These are phyloP conservation scores for Pseudomugil gertrudae DNA, from an alignment of 2,797 vertebrate species.

Conservation along the genomic window DNA sequence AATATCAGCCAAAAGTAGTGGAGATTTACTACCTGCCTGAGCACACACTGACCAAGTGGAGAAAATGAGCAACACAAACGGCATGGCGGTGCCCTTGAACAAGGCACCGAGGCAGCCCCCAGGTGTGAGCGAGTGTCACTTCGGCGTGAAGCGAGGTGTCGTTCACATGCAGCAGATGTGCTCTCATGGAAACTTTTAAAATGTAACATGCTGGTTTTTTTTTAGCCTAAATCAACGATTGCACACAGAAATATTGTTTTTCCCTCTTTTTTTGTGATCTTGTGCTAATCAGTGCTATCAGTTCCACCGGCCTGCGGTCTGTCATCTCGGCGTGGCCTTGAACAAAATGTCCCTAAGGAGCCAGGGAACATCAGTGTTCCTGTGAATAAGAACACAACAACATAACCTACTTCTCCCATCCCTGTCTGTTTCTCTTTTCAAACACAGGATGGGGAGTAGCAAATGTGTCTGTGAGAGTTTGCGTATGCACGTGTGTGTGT, in stretches of 20 bases:
- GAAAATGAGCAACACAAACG: slow-evolving; percentile 53
- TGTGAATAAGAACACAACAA: slow-evolving; percentile 75
- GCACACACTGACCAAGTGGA: slow-evolving; percentile 53
- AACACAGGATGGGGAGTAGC: slow-evolving; percentile 29
- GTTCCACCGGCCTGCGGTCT: slow-evolving; percentile 54
- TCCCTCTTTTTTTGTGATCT: slow-evolving; percentile 37
- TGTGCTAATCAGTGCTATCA: slow-evolving; percentile 69
- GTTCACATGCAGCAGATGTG: slow-evolving; percentile 46
- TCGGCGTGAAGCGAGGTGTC: slow-evolving; percentile 56
- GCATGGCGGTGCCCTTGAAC: slow-evolving; percentile 63
- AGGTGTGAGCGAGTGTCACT: slow-evolving; percentile 61
- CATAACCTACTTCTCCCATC: slow-evolving; percentile 74
- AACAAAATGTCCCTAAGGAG: slow-evolving; percentile 76
- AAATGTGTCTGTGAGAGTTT: slow-evolving; percentile 10
- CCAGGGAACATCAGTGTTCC: slow-evolving; percentile 71
- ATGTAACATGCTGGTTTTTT: neutral
- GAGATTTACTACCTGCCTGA: slow-evolving; percentile 49
- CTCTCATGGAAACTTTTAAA: slow-evolving; percentile 7
- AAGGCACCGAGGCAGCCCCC: slow-evolving; percentile 38
- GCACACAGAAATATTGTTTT: neutral
- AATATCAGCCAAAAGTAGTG: slow-evolving; percentile 53
- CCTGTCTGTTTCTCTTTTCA: slow-evolving; percentile 59
- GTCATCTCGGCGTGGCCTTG: slow-evolving; percentile 71
- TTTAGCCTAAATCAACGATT: neutral
- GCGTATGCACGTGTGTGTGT: neutral